Evolutionary conservation across 2,888 invertebrate genomes (phyloP).

Genomic region (Ennomos erosarius): DNA sequence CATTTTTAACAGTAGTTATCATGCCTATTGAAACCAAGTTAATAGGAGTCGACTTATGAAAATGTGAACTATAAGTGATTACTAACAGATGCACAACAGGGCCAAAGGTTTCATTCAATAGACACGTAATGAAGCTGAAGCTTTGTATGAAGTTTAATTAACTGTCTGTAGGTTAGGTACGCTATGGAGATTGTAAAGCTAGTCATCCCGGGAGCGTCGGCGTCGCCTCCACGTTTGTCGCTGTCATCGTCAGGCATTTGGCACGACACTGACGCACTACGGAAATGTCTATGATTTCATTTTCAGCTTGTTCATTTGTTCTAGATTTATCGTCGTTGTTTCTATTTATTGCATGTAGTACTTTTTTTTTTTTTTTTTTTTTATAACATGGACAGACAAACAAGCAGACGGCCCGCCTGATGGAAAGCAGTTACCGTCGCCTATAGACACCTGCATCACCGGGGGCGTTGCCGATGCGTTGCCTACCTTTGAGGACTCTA

Average conservation of each 20-base stretch:
- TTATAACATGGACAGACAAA: too few species aligned
- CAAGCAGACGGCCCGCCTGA: too few species aligned
- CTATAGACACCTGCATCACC: too few species aligned
- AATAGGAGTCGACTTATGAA: constrained; percentile 27
- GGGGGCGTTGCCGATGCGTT: too few species aligned
- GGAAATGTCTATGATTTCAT: constrained; percentile 10
- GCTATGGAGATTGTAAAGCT: constrained; percentile 38
- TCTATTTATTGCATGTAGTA: too few species aligned
- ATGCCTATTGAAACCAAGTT: constrained; percentile 32
- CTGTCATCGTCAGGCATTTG: constrained; percentile 10
- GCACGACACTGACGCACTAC: constrained; percentile 13
- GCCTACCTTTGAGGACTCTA: too few species aligned
- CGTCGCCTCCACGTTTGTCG: constrained; percentile 2
- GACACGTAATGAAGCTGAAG: constrained; percentile 23
- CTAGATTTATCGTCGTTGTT: too few species aligned
- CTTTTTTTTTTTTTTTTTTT: too few species aligned
- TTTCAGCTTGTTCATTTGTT: too few species aligned
- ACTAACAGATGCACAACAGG: constrained; percentile 20
- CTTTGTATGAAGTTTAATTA: constrained; percentile 52
- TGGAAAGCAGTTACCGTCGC: too few species aligned
- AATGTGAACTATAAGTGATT: constrained; percentile 17
- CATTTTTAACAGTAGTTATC: too few species aligned
- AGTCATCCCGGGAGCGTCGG: constrained; percentile 2
- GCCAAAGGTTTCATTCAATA: constrained; percentile 24
- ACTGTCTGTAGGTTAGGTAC: constrained; percentile 20